Conservation (phyloP, 2,888 invertebrate genomes). For the Perizoma affinitatum region DNA sequence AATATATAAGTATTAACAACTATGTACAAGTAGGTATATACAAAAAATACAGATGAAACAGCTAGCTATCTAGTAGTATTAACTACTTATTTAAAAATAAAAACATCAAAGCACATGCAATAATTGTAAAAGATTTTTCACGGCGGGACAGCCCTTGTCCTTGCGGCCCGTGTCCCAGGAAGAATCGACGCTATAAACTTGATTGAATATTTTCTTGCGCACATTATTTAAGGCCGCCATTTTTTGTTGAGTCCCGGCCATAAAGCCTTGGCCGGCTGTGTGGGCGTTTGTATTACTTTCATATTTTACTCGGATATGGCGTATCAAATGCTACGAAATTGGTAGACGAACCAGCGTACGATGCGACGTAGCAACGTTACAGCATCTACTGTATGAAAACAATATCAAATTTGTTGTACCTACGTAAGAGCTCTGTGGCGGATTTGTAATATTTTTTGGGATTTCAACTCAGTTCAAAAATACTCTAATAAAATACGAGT, state of each 20-base stretch:
- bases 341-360: background rate
- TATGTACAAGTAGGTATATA: too few relatives aligned
- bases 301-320: constrained; percentile 12
- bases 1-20: too few relatives aligned
- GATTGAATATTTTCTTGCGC: constrained; percentile 67
- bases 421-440: too few relatives aligned
- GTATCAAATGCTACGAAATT: constrained; percentile 14
- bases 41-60: too few relatives aligned
- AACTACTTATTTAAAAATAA: too few relatives aligned
- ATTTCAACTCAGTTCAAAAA: too few relatives aligned
- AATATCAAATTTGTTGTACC: too few relatives aligned
- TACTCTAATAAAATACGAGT: too few relatives aligned
- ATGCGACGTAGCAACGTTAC: constrained; percentile 2
- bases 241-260: constrained; percentile 18
- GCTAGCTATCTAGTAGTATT: too few relatives aligned
- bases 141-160: constrained; percentile 25
- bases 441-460: too few relatives aligned
- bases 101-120: background rate
- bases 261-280: constrained; percentile 13
- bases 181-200: constrained; percentile 63
- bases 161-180: constrained; percentile 37
- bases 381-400: background rate
- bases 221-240: constrained; percentile 39
- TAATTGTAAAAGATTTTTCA: constrained; percentile 6
- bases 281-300: constrained; percentile 12